Evolutionary conservation across 2,888 invertebrate genomes (phyloP).

Genomic region (Eulithis prunata): DNA sequence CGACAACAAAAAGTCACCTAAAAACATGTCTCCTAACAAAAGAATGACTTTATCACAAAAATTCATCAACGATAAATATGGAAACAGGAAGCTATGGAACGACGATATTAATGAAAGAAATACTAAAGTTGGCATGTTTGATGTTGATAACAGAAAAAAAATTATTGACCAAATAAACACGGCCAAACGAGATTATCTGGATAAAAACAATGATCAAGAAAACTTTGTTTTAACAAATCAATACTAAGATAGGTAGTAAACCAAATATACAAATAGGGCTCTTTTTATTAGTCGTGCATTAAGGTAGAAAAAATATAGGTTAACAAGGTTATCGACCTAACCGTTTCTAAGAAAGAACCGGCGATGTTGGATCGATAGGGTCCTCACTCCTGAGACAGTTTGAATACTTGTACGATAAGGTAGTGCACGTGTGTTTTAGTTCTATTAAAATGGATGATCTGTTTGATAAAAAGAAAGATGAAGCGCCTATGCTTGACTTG

Average conservation of each 20-base stretch:
- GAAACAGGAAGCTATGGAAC: constrained; percentile 77
- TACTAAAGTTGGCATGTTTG: constrained; percentile 62
- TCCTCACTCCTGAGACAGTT: constrained; percentile 32
- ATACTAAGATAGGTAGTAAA: constrained; percentile 45
- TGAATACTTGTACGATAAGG: constrained; percentile 39
- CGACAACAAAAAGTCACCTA: constrained; percentile 70
- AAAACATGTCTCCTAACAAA: constrained; percentile 63
- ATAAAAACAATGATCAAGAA: constrained; percentile 64
- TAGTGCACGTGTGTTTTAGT: constrained; percentile 69
- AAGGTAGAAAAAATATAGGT: constrained; percentile 61
- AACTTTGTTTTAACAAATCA: constrained; percentile 56
- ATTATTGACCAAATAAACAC: constrained; percentile 68
- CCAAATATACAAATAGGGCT: constrained; percentile 43
- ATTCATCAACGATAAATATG: constrained; percentile 82
- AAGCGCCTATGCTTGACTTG: constrained; percentile 92
- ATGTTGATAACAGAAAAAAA: constrained; percentile 71
- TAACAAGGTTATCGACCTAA: constrained; percentile 66
- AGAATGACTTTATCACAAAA: constrained; percentile 79
- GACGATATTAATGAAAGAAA: constrained; percentile 70
- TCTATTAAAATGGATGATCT: constrained; percentile 91
- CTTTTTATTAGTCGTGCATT: constrained; percentile 62
- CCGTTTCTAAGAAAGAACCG: constrained; percentile 59
- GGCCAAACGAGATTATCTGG: constrained; percentile 65
- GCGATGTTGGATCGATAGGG: constrained; percentile 66
- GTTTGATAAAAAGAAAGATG: constrained; percentile 93